Conservation (phyloP, 2,113 vertebrate species). For the Malurus alboscapulatus region DNA sequence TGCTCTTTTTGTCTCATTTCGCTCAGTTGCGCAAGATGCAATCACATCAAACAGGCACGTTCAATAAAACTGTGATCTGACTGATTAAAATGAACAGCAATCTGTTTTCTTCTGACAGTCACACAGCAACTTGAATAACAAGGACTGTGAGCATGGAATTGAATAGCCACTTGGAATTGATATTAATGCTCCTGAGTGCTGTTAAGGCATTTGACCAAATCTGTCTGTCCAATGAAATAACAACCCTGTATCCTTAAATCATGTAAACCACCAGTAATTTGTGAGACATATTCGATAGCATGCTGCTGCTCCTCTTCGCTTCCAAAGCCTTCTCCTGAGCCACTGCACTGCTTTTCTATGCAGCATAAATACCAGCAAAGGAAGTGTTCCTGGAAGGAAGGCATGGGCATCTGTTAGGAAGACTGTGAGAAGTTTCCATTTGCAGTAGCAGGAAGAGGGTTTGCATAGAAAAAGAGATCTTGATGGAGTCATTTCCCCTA, state of each 20-base stretch:
- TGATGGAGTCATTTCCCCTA: not conserved
- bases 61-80: slow-evolving; percentile 57
- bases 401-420: not conserved
- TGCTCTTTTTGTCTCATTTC: slow-evolving; percentile 67
- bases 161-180: slow-evolving; percentile 17
- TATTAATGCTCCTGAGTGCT: not conserved
- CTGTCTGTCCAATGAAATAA: slow-evolving; percentile 12
- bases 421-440: not conserved
- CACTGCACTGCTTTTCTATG: not conserved
- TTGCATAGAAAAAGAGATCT: not conserved
- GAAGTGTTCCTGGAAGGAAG: not conserved
- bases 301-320: not conserved
- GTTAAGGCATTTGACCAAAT: slow-evolving; percentile 24
- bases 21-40: slow-evolving; percentile 30
- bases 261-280: not conserved
- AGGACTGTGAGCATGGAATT: slow-evolving; percentile 29
- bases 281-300: not conserved
- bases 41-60: slow-evolving; percentile 45
- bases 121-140: slow-evolving; percentile 42
- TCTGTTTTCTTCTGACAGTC: slow-evolving; percentile 61
- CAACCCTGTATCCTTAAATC: slow-evolving; percentile 5
- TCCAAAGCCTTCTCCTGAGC: not conserved
- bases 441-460: not conserved
- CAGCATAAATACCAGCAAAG: not conserved
- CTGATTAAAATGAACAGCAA: slow-evolving; percentile 66